These are phyloP conservation scores for Triplophysa yarkandensis DNA, from an alignment of 2,797 vertebrate species.

Conservation along the genomic window DNA sequence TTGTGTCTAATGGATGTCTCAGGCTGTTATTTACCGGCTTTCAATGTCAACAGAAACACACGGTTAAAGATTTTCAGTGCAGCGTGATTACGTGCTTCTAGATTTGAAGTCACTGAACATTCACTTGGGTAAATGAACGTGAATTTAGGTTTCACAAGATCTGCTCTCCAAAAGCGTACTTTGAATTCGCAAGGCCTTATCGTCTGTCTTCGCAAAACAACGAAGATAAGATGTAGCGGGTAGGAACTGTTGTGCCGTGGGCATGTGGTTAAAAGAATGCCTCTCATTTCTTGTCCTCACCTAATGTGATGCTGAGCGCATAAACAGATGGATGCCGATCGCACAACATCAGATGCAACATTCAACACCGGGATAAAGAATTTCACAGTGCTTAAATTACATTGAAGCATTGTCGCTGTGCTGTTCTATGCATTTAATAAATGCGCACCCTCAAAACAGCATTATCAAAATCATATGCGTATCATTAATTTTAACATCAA, in stretches of 20 bases:
- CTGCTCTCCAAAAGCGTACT: constrained; percentile 1
- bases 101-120: not conserved
- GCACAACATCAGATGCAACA: constrained; percentile 42
- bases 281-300: constrained; percentile 45
- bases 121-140: not conserved
- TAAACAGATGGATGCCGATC: constrained; percentile 48
- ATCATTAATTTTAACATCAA: constrained; percentile 30
- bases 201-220: constrained; percentile 12
- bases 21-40: constrained; percentile 30
- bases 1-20: constrained; percentile 13
- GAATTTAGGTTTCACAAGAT: constrained; percentile 23
- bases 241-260: constrained; percentile 37
- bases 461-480: constrained; percentile 36
- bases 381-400: constrained; percentile 25
- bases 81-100: constrained; percentile 26
- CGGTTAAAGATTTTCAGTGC: constrained; percentile 1
- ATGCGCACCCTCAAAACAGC: constrained; percentile 11
- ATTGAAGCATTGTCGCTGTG: constrained; percentile 21
- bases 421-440: constrained; percentile 33
- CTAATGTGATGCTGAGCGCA: constrained; percentile 42
- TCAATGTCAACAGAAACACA: constrained; percentile 9
- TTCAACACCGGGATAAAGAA: constrained; percentile 34
- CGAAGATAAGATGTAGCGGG: constrained; percentile 19
- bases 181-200: not conserved
- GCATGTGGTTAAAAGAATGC: constrained; percentile 48